These are phyloP conservation scores for Chunga burmeisteri DNA, from an alignment of 2,113 vertebrate species.

Conservation along the genomic window DNA sequence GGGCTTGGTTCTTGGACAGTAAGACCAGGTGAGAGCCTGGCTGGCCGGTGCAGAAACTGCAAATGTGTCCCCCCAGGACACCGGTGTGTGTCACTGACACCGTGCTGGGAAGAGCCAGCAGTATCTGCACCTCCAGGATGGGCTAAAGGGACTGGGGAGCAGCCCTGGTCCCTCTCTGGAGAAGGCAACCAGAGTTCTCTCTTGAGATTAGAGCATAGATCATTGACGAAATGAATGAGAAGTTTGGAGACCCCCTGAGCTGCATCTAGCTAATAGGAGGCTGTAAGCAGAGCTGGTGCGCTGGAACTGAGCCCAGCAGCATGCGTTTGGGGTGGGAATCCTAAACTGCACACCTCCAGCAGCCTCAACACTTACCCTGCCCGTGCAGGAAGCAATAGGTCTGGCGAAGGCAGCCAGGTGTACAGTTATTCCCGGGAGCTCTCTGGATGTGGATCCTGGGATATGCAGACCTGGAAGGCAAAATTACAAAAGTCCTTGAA, in stretches of 20 bases:
- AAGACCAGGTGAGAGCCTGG: background rate
- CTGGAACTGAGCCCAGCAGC: background rate
- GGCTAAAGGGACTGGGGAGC: background rate
- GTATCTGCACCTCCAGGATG: background rate
- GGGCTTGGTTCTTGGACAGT: background rate
- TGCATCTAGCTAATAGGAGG: background rate
- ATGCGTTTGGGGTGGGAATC: background rate
- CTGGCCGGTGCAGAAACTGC: background rate
- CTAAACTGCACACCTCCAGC: background rate
- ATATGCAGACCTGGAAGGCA: background rate
- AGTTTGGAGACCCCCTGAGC: background rate
- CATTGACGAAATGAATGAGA: background rate
- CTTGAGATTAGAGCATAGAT: background rate
- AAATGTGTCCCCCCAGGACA: background rate
- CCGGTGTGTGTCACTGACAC: background rate
- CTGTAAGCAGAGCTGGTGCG: background rate
- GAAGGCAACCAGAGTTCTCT: background rate
- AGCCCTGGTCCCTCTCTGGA: background rate
- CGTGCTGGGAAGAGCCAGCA: background rate
- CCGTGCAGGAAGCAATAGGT: background rate
- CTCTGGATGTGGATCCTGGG: background rate
- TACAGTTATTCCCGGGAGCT: background rate
- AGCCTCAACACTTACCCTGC: background rate
- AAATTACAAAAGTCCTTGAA: conserved; percentile 9
- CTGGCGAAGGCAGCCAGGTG: background rate